Evolutionary conservation across 2,888 invertebrate species (phyloP).

Genomic region (Cantharis rufa): DNA sequence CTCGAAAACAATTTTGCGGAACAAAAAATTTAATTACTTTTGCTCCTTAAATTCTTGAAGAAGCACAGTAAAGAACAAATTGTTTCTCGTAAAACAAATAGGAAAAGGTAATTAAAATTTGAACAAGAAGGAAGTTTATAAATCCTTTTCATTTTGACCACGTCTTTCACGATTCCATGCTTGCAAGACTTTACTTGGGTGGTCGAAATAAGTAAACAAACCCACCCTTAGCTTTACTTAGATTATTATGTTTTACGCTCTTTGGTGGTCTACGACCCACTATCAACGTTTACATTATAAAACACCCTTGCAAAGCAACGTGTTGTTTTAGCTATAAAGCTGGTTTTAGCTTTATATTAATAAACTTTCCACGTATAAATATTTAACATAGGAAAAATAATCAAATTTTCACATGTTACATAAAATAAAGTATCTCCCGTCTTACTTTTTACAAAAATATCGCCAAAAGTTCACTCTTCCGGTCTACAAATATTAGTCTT

Average conservation of each 20-base stretch:
- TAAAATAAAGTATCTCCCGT: background rate
- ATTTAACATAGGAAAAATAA: background rate
- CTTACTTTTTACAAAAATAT: background rate
- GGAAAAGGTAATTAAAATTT: slow-evolving; percentile 27
- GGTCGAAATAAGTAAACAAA: slow-evolving; percentile 36
- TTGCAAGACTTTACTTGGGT: slow-evolving; percentile 14
- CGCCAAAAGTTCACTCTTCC: background rate
- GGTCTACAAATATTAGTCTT: background rate
- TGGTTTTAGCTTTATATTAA: slow-evolving; percentile 14
- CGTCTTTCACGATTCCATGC: slow-evolving; percentile 10
- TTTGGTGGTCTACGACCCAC: slow-evolving; percentile 40
- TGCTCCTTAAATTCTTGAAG: slow-evolving; percentile 6
- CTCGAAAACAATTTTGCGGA: background rate
- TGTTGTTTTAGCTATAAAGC: slow-evolving; percentile 21
- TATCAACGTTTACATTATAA: slow-evolving; percentile 12
- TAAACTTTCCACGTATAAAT: background rate
- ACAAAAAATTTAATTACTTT: slow-evolving; percentile 6
- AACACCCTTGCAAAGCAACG: slow-evolving; percentile 21
- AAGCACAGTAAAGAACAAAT: slow-evolving; percentile 1
- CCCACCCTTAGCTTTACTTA: slow-evolving; percentile 37
- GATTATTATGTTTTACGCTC: slow-evolving; percentile 43
- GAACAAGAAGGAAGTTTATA: slow-evolving; percentile 20
- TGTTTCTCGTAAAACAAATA: slow-evolving; percentile 16
- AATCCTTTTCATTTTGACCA: slow-evolving; percentile 17
- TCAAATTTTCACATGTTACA: background rate